A percentile compares a stretch with the other conserved stretches of the same genome.
Conservation (phyloP, 2,888 invertebrate genomes). For the Epinotia nisella region DNA sequence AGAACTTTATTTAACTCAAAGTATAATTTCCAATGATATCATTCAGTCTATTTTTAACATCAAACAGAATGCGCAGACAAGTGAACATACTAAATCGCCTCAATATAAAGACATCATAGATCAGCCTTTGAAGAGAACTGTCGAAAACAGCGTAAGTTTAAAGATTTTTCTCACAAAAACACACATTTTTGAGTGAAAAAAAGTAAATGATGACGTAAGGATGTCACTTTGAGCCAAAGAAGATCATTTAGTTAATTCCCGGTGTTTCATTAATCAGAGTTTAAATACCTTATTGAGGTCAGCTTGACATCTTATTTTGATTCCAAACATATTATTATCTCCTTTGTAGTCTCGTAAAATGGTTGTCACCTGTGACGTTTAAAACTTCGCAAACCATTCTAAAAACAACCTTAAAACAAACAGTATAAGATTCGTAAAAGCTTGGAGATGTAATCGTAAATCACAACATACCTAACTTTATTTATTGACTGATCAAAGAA, state of each 20-base stretch:
- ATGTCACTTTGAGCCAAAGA: not conserved
- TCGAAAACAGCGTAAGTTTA: not conserved
- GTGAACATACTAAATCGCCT: constrained; percentile 5
- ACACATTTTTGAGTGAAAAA: not conserved
- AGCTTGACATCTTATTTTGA: constrained; percentile 30
- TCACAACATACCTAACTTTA: constrained; percentile 33
- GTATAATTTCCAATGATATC: constrained; percentile 5
- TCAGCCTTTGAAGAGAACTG: not conserved
- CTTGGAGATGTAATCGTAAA: not conserved
- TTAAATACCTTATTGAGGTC: constrained; percentile 32
- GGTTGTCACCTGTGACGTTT: constrained; percentile 30
- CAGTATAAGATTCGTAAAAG: not conserved
- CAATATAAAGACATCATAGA: constrained; percentile 31
- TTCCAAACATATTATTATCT: constrained; percentile 30
- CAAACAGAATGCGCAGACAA: constrained; percentile 27
- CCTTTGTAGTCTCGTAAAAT: constrained; percentile 38
- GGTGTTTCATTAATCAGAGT: constrained; percentile 23
- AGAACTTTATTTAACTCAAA: not conserved
- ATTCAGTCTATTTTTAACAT: constrained; percentile 25
- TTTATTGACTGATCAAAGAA: constrained; percentile 41
- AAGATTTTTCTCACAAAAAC: not conserved
- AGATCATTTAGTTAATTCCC: constrained; percentile 26
- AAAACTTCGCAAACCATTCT: not conserved
- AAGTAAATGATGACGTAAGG: not conserved
- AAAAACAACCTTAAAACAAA: not conserved